A percentile compares a stretch with the other conserved stretches of the same genome.
These are phyloP conservation scores for Norana najaformis DNA, from an alignment of 2,888 invertebrate genomes.

Conservation along the genomic window DNA sequence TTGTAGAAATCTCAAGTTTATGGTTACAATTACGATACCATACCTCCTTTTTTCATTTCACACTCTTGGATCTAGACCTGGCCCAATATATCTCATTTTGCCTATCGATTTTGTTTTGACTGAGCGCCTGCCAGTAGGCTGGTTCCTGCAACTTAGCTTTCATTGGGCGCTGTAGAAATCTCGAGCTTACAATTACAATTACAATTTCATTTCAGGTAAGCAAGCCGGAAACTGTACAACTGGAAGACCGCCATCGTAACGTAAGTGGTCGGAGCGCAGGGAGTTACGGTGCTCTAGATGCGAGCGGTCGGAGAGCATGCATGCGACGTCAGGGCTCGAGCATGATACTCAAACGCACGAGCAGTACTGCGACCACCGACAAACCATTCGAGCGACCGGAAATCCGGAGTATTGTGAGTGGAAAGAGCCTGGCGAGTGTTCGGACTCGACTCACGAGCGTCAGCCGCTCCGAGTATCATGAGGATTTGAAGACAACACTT, in stretches of 20 bases:
- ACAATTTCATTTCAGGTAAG: not conserved
- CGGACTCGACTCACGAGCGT: slow-evolving; percentile 41
- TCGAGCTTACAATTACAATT: no score
- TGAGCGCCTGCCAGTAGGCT: no score
- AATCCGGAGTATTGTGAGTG: slow-evolving; percentile 32
- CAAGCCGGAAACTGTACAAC: not conserved
- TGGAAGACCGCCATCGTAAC: not conserved
- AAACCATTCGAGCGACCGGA: slow-evolving; percentile 32
- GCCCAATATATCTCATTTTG: no score
- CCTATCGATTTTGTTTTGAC: no score
- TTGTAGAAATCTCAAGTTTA: no score
- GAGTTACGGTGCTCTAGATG: slow-evolving; percentile 14
- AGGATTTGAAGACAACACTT: slow-evolving; percentile 41
- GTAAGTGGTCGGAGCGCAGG: not conserved
- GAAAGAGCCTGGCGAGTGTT: slow-evolving; percentile 35
- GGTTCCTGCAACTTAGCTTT: no score
- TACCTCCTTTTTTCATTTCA: not conserved
- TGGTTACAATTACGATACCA: no score
- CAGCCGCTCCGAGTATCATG: slow-evolving; percentile 42
- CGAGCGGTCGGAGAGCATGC: not conserved
- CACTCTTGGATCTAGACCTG: no score
- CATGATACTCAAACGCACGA: slow-evolving; percentile 16
- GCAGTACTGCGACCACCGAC: slow-evolving; percentile 22
- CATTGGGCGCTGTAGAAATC: no score
- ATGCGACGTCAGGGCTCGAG: slow-evolving; percentile 20